A percentile compares a stretch with the other conserved stretches of the same genome.
Conservation (phyloP, 2,888 invertebrate species). For the Drosophila hawaiiensis region DNA sequence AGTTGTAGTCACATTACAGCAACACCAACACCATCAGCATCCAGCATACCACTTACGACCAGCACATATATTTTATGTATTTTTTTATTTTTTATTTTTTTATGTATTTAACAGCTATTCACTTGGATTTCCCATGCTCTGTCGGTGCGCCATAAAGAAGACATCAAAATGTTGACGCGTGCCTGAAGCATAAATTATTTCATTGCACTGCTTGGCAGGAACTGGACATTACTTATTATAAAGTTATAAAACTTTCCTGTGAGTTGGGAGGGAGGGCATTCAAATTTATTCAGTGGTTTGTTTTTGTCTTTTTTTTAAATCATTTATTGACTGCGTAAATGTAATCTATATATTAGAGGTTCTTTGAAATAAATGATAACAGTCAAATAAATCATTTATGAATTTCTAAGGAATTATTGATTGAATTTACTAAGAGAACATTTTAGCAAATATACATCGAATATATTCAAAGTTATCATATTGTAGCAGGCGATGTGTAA, state of each 20-base stretch:
- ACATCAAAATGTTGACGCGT: constrained; percentile 58
- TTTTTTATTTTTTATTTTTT: not conserved
- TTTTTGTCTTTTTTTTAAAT: not conserved
- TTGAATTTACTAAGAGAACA: no score
- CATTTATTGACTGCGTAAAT: constrained; percentile 6
- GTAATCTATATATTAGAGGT: not conserved
- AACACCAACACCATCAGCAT: constrained; percentile 6
- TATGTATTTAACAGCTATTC: constrained; percentile 55
- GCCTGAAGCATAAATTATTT: constrained; percentile 58
- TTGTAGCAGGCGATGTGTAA: no score
- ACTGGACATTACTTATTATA: constrained; percentile 67
- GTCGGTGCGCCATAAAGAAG: constrained; percentile 49
- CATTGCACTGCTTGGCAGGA: constrained; percentile 43
- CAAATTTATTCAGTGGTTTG: not conserved
- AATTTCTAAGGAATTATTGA: no score
- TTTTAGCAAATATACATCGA: no score
- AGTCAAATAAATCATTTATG: not conserved
- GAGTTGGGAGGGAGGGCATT: constrained; percentile 10
- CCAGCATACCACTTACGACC: constrained; percentile 34
- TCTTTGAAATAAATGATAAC: not conserved
- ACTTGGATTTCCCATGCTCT: constrained; percentile 33
- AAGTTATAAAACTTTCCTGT: constrained; percentile 63
- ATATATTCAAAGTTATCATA: no score
- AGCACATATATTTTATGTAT: constrained; percentile 8
- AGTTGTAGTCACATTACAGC: constrained; percentile 57